phyloP scores from a whole-genome alignment of 2,113 vertebrate species.

The Antigone vipio region DNA sequence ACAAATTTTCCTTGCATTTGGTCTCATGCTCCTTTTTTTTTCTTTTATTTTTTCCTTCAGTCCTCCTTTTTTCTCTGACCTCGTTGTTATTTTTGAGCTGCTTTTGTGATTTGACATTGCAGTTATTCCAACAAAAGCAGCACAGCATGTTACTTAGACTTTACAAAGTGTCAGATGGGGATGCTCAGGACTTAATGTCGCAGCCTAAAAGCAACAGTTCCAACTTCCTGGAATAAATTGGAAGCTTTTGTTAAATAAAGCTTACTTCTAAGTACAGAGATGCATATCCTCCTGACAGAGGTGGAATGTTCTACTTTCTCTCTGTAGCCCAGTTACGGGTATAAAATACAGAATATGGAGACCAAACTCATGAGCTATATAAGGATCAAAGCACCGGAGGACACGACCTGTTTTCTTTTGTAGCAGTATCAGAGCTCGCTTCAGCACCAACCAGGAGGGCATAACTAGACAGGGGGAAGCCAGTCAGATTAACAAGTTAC shows the following conservation, averaged over 20 bases:
- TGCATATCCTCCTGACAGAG: neutral
- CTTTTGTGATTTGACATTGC: neutral
- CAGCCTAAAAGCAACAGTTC: neutral
- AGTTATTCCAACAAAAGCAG: neutral
- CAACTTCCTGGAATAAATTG: neutral
- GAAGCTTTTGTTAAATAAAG: neutral
- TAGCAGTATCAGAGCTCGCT: neutral
- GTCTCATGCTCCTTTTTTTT: neutral
- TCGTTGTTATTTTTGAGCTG: slow-evolving; percentile 14
- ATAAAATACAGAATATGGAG: neutral
- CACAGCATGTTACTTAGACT: neutral
- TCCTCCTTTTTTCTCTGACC: neutral
- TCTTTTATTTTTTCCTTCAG: neutral
- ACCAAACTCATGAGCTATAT: slow-evolving; percentile 4
- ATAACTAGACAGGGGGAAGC: neutral
- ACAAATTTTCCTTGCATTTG: neutral
- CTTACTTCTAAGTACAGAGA: neutral
- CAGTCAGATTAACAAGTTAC: neutral
- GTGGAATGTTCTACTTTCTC: neutral
- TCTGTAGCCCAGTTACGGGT: neutral
- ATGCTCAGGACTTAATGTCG: neutral
- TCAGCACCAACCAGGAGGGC: neutral
- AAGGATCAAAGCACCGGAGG: neutral
- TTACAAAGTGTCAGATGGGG: neutral
- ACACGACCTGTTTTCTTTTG: neutral